Evolutionary conservation across 2,888 invertebrate species (phyloP).

Genomic region (Exocentrus adspersus): DNA sequence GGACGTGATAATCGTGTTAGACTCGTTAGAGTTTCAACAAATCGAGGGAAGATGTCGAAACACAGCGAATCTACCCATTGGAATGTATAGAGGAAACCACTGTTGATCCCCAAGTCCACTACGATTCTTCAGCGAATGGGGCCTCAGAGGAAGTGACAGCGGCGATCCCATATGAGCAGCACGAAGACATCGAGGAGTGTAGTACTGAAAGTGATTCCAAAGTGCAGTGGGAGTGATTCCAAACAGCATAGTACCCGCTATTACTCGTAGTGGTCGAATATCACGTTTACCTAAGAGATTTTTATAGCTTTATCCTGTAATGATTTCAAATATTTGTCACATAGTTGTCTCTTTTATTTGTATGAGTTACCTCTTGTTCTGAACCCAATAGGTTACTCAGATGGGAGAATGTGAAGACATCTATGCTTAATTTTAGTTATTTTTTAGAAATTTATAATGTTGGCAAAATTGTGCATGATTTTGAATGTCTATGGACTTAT

Average conservation of each 20-base stretch:
- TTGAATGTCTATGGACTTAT: too few relatives aligned
- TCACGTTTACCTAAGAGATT: too few relatives aligned
- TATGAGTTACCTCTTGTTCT: neutral
- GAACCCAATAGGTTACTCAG: neutral
- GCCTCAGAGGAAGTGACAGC: neutral
- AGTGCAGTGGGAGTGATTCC: too few relatives aligned
- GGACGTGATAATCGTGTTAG: neutral
- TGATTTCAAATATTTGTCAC: too few relatives aligned
- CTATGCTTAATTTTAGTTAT: too few relatives aligned
- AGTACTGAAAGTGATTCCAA: too few relatives aligned
- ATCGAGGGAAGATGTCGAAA: neutral
- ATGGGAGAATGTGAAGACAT: neutral
- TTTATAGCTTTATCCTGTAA: neutral
- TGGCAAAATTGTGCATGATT: too few relatives aligned
- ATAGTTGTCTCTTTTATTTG: neutral
- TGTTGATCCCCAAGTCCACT: neutral
- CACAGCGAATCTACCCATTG: neutral
- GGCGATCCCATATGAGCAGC: too few relatives aligned
- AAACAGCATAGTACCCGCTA: too few relatives aligned
- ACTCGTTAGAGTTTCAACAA: neutral
- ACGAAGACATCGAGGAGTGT: too few relatives aligned
- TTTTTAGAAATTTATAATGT: too few relatives aligned
- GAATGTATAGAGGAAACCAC: neutral
- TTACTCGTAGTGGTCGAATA: too few relatives aligned
- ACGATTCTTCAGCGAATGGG: neutral